Base-by-base conservation (phyloP, 2,797 vertebrate species). In the Brachymystax lenok region DNA sequence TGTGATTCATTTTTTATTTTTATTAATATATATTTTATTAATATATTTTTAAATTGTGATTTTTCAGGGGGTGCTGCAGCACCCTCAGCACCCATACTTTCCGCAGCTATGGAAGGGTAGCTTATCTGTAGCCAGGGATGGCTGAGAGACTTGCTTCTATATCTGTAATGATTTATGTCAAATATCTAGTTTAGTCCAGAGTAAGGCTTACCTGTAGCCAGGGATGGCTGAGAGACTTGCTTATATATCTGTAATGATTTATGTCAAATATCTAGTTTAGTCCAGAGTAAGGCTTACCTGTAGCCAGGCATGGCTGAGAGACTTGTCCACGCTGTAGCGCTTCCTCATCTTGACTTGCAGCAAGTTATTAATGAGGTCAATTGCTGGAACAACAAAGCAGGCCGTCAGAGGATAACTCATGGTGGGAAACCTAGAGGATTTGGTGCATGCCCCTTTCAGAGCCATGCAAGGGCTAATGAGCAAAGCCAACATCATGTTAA, bases 281-380 rank as follows among this genome's bases (percentile, higher is more conserved):
- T 35, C 33, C 33, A 35, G 33, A 35, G 33, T 35, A 35, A 35
- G 33, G 33, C 33, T 35, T 35, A 35, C 40, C 40, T 46, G 40
- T 46, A 46, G 40, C 40, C 40, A 46, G 40, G 40, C 40, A 46
- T 46, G 40, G 40, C 40, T 46, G 10, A 46, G 40, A 2, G 40
- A 46, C 40, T 99, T 99, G 90, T 99, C 98, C 79, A 99, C 98
- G 17, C 98, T 99, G 91, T 96, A 99, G 68, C 98, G 94, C 86
- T 99, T 99, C 91, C 98, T 97, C 97, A 99, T 99, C 96, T 99
- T 99, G 74, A 99, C 98, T 93, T 99, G 98, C 89, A 99, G 94
- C 85, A 99, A 94, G 92, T 99, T 99, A 93, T 97, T 99, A 87
- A 99, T 99, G 88, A 99, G 95, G 93, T 99, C 98, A 80, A 97